phyloP scores from a whole-genome alignment of 30 jellyfish, hydroid and myxozoan genomes.

The Hydractinia echinata region DNA sequence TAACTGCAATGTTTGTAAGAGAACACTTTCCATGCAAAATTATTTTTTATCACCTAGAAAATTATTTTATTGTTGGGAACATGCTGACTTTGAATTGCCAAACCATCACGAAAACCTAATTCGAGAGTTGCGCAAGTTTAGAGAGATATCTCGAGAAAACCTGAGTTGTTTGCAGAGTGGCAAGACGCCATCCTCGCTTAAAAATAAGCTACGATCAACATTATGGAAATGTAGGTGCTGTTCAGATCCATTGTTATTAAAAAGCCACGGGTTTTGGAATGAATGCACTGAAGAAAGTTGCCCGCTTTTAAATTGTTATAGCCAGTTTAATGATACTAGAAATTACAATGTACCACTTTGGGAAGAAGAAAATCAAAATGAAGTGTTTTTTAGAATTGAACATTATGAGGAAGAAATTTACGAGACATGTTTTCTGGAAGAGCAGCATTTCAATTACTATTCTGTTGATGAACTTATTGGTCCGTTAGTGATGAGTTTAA shows the following conservation, averaged over 20 bases:
- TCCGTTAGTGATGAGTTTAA: slow-evolving; percentile 73
- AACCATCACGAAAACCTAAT: slow-evolving; percentile 57
- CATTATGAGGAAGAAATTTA: slow-evolving; percentile 89
- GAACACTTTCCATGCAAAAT: slow-evolving; percentile 49
- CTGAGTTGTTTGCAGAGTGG: slow-evolving; percentile 36
- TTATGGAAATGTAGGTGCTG: slow-evolving; percentile 47
- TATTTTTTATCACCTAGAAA: slow-evolving; percentile 70
- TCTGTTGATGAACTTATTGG: slow-evolving; percentile 68
- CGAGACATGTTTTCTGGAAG: slow-evolving; percentile 68
- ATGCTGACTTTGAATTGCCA: slow-evolving; percentile 71
- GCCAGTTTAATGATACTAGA: not conserved
- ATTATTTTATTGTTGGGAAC: slow-evolving; percentile 73
- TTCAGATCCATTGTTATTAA: slow-evolving; percentile 31
- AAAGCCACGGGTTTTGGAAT: slow-evolving; percentile 65
- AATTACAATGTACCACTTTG: slow-evolving; percentile 17
- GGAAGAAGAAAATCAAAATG: slow-evolving; percentile 22
- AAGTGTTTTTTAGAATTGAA: slow-evolving; percentile 60
- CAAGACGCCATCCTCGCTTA: slow-evolving; percentile 34
- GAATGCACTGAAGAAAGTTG: slow-evolving; percentile 78
- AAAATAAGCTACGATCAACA: not conserved
- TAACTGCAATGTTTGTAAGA: slow-evolving; percentile 67
- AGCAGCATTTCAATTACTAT: slow-evolving; percentile 68
- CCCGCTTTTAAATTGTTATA: slow-evolving; percentile 43
- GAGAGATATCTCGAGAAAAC: slow-evolving; percentile 54
- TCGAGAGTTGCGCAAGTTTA: slow-evolving; percentile 61